Conservation (phyloP, 2,797 vertebrate genomes). For the Melopsittacus undulatus region DNA sequence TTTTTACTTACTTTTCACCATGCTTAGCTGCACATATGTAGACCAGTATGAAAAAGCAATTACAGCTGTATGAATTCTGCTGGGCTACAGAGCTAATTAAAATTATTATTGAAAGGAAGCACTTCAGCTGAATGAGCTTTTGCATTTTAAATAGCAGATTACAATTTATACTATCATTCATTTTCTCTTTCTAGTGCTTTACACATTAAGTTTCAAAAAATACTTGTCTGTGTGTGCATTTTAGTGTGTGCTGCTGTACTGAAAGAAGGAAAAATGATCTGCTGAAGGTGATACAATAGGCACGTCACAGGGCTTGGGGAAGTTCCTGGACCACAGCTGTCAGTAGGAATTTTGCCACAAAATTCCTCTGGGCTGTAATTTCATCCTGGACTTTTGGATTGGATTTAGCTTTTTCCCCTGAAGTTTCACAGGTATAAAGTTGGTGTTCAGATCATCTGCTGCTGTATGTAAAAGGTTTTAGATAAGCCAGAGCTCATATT, state of each 20-base stretch:
- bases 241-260: neutral
- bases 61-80: neutral
- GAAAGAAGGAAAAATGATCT: neutral
- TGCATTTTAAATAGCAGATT: neutral
- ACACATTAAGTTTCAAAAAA: neutral
- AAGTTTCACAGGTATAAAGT: neutral
- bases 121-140: conserved; percentile 4
- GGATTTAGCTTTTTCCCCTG: neutral
- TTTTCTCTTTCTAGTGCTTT: conserved; percentile 1
- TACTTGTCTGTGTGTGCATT: neutral
- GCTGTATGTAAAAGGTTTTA: conserved; percentile 1
- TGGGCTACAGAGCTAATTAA: conserved; percentile 25
- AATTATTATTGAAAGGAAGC: neutral
- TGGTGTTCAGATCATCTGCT: conserved; percentile 6
- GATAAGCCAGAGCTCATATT: neutral
- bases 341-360: neutral
- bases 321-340: neutral
- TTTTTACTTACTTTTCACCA: neutral
- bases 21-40: neutral
- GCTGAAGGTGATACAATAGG: neutral
- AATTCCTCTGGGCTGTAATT: neutral
- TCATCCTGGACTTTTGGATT: neutral
- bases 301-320: neutral
- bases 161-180: neutral
- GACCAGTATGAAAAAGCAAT: neutral